Evolutionary conservation across 1,140 invertebrate genomes (phyloP).

Genomic region (Potamilus streckersoni): DNA sequence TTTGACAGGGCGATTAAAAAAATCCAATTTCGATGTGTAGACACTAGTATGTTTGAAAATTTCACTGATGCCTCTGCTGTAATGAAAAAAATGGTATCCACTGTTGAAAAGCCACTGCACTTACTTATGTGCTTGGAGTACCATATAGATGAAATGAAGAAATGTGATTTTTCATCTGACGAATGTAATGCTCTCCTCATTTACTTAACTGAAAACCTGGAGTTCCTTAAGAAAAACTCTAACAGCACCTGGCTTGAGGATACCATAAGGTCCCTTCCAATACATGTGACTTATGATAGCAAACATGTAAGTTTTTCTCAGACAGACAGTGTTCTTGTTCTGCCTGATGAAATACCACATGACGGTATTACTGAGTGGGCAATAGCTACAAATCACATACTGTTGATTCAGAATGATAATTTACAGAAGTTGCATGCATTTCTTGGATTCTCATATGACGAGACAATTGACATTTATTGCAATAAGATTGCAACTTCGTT

Average conservation of each 20-base stretch:
- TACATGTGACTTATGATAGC: constrained; percentile 1
- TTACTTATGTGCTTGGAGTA: too few species aligned
- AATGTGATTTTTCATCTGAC: not conserved
- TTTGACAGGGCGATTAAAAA: too few species aligned
- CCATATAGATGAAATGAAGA: not conserved
- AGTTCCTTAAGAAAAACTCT: not conserved
- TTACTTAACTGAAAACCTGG: not conserved
- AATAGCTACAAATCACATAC: not conserved
- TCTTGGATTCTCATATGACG: not conserved
- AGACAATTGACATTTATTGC: too few species aligned
- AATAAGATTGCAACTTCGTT: not conserved
- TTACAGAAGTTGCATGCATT: not conserved
- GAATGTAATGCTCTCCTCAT: not conserved
- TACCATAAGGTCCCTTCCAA: not conserved
- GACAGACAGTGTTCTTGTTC: not conserved
- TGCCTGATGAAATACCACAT: constrained; percentile 1
- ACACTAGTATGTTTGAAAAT: too few species aligned
- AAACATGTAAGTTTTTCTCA: not conserved
- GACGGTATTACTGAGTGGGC: constrained; percentile 9
- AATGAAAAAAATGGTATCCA: too few species aligned
- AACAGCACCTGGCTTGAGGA: not conserved
- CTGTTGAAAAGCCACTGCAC: too few species aligned
- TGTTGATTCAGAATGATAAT: not conserved
- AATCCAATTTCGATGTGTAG: too few species aligned
- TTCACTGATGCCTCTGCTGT: too few species aligned